A percentile compares a stretch with the other conserved stretches of the same genome.
phyloP scores from a whole-genome alignment of 2,888 invertebrate species.

The Digitonthophagus gazella region DNA sequence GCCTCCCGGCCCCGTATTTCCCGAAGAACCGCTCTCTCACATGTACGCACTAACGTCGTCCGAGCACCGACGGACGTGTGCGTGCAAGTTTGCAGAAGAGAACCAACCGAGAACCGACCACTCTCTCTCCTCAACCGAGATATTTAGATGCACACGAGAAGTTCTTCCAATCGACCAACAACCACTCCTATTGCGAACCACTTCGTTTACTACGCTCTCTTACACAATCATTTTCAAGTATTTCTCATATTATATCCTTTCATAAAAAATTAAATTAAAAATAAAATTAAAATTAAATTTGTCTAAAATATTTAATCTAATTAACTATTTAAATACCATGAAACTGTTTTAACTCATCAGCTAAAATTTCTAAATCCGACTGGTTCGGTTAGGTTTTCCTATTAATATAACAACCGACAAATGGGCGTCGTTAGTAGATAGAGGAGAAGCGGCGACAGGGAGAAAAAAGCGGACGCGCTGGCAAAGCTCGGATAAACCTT shows the following conservation, averaged over 20 bases:
- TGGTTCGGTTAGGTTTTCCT: background rate
- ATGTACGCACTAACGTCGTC: background rate
- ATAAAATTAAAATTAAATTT: background rate
- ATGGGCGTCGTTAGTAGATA: background rate
- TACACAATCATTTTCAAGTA: no score
- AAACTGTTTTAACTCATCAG: no score
- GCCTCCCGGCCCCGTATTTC: slow-evolving; percentile 37
- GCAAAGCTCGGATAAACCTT: slow-evolving; percentile 5
- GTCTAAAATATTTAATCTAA: background rate
- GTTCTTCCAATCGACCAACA: no score
- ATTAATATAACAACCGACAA: background rate
- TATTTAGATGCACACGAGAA: background rate
- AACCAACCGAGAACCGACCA: background rate
- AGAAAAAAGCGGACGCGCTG: background rate
- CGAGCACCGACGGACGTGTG: no score
- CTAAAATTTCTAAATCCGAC: background rate
- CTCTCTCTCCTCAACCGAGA: background rate
- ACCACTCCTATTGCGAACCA: no score
- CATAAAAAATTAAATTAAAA: background rate
- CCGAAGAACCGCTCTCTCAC: slow-evolving; percentile 22
- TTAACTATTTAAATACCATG: no score
- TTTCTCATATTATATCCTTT: background rate
- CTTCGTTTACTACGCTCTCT: no score
- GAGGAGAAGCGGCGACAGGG: background rate
- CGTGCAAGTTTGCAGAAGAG: no score